phyloP scores from a whole-genome alignment of 2,113 vertebrate species.

The Tringa solitaria region DNA sequence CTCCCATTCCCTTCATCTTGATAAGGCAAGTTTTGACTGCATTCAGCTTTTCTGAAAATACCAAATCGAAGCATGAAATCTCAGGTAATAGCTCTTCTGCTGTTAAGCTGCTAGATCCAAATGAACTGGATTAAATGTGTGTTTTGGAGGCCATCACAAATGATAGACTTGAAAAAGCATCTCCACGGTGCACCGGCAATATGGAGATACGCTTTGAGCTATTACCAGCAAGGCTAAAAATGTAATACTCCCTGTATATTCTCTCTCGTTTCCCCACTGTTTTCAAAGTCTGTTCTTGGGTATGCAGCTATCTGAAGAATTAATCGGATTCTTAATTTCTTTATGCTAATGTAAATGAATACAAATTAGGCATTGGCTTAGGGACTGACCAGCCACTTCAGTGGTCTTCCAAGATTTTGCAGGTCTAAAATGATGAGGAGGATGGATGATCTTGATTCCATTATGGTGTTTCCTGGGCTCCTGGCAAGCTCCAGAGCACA shows the following conservation, averaged over 20 bases:
- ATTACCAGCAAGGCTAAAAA: not conserved
- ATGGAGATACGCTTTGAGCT: not conserved
- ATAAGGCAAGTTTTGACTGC: not conserved
- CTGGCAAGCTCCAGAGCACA: not conserved
- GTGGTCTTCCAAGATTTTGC: not conserved
- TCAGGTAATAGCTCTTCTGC: not conserved
- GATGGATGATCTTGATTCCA: not conserved
- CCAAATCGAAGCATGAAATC: not conserved
- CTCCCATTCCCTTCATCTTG: not conserved
- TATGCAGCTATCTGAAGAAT: not conserved
- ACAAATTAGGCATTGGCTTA: not conserved
- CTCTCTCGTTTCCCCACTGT: not conserved
- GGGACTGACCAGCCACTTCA: not conserved
- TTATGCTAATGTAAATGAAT: not conserved
- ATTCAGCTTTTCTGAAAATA: slow-evolving; percentile 16
- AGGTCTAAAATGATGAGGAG: not conserved
- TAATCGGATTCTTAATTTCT: not conserved
- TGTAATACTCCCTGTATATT: not conserved
- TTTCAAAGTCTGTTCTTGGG: not conserved
- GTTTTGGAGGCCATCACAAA: not conserved
- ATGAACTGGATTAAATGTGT: not conserved
- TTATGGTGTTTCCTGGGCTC: not conserved
- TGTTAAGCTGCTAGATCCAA: not conserved
- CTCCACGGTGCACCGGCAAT: not conserved
- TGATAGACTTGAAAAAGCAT: not conserved